Evolutionary conservation across 2,888 invertebrate species (phyloP), one percentile per base, ranked within the genome.

Genomic region (Taphrorychus bicolor): DNA sequence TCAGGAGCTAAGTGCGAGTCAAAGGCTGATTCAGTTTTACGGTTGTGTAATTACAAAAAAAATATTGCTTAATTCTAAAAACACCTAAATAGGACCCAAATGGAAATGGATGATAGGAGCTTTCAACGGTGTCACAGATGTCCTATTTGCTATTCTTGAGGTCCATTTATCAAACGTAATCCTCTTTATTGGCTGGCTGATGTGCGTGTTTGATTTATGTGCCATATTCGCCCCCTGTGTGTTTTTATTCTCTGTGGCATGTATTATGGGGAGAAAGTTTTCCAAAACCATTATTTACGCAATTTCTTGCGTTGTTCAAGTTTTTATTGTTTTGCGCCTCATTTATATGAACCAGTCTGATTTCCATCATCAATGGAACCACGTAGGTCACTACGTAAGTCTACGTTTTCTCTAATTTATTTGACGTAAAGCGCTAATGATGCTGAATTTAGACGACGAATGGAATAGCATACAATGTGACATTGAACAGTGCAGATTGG

Each of bases 401-500:
- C 32, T 9, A 1, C 32, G 1, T 32, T 32, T 32, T 54, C 32
- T 24, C 18, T n/a, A n/a, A 51, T 23, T 52, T 60, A n/a, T 9
- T 21, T 3, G 16, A 18, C 11, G 11, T 23, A 21, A 16, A 65
- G 3, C 32, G 7, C 32, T 32, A 32, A 11, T 3, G 1, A 32
- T 7, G 7, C 11, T 32, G 11, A 32, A 3, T 70, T 9, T 32
- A 70, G 70, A 18, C 22, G 9, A 49, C 60, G 41, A 54, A 64
- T 51, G 66, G 63, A 9, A 14, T 16, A 49, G 11, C 5, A 4
- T 56, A 51, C 23, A 67, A 62, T 16, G 41, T 64, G 3, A 67
- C 66, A 5, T 42, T 62, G n/a, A 70, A 70, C 21, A 60, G 42
- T 2, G 60, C 60, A 3, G 59, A 59, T n/a, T 70, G 70, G 70